phyloP scores from a whole-genome alignment of 2,888 invertebrate genomes.

The Molanna angustata region DNA sequence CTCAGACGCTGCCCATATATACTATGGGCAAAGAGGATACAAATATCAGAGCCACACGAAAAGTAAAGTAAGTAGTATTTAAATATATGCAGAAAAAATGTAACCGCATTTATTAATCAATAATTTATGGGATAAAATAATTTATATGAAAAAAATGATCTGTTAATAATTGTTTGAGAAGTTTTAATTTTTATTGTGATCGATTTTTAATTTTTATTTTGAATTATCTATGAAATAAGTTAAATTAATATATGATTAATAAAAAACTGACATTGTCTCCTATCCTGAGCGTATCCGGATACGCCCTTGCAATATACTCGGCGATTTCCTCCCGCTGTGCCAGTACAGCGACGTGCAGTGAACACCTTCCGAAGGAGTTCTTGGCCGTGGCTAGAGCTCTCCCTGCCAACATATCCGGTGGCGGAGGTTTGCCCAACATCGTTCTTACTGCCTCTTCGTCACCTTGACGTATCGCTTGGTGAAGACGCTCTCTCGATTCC shows the following conservation, averaged over 20 bases:
- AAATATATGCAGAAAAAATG: no score
- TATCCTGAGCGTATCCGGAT: constrained; percentile 69
- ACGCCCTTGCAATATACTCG: constrained; percentile 68
- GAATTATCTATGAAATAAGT: no score
- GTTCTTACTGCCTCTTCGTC: constrained; percentile 59
- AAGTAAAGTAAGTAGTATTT: no score
- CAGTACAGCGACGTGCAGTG: constrained; percentile 84
- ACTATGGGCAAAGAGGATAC: no score
- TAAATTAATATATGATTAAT: neutral
- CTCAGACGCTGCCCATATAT: no score
- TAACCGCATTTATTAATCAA: no score
- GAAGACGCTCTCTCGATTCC: constrained; percentile 76
- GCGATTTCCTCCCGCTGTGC: constrained; percentile 81
- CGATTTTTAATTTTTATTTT: no score
- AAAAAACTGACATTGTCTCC: constrained; percentile 76
- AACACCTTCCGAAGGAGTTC: constrained; percentile 70
- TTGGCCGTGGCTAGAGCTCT: constrained; percentile 48
- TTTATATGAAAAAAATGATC: no score
- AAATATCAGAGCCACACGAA: no score
- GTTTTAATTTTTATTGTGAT: no score
- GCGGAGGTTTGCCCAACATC: constrained; percentile 43
- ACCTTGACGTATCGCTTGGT: constrained; percentile 67
- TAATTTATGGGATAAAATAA: no score
- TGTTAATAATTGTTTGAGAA: no score
- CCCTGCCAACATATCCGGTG: constrained; percentile 48